phyloP scores from a whole-genome alignment of 2,797 vertebrate species.

The Pantherophis alleghaniensis region DNA sequence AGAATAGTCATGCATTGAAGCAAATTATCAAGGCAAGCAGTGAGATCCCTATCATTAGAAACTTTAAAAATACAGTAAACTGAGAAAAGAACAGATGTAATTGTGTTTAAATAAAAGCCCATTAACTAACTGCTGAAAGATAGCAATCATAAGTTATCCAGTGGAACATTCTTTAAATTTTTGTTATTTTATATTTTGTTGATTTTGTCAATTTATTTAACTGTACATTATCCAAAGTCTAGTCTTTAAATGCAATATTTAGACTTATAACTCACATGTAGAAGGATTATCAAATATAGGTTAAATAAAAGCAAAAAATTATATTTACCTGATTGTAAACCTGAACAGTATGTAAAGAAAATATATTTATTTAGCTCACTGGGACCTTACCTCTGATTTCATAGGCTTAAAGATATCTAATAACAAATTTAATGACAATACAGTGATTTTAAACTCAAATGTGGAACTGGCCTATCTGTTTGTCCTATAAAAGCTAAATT shows the following conservation, averaged over 20 bases:
- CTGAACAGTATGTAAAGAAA: neutral
- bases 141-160: neutral
- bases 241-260: neutral
- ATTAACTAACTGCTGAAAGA: slow-evolving; percentile 10
- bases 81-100: slow-evolving; percentile 25
- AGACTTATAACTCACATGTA: neutral
- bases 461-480: neutral
- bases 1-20: slow-evolving; percentile 13
- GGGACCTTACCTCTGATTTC: neutral
- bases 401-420: neutral
- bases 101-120: slow-evolving; percentile 29
- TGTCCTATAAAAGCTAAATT: neutral
- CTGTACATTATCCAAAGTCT: neutral
- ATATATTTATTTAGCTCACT: neutral
- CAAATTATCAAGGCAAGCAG: slow-evolving; percentile 18
- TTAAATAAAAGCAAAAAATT: neutral
- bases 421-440: neutral
- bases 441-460: slow-evolving; percentile 1
- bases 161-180: neutral
- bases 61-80: slow-evolving; percentile 31
- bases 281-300: neutral
- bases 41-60: slow-evolving; percentile 26
- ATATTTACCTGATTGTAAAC: neutral
- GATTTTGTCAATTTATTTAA: neutral
- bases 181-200: neutral